Conservation (phyloP, 2,113 vertebrate genomes). For the Tricholaema leucomelas region DNA sequence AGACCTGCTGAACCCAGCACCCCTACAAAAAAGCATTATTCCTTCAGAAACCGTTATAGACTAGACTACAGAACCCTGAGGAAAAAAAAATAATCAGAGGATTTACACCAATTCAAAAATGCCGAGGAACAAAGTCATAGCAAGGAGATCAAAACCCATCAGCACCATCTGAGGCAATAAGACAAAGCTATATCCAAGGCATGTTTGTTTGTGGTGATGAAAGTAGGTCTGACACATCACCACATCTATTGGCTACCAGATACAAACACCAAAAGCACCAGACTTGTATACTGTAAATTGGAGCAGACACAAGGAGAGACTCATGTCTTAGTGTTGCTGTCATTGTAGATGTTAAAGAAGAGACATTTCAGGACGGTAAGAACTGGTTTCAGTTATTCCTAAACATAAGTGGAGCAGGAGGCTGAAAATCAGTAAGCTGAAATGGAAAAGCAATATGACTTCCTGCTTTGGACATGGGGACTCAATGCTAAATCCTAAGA, state of each 20-base stretch:
- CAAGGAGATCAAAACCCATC: neutral
- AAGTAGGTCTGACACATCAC: neutral
- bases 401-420: neutral
- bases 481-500: constrained; percentile 39
- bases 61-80: neutral
- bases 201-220: neutral
- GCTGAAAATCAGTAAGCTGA: neutral
- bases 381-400: neutral
- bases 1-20: neutral
- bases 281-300: neutral
- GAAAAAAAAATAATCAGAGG: neutral
- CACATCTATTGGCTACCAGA: neutral
- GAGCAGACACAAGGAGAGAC: neutral
- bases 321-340: neutral
- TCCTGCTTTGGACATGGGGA: constrained; percentile 35
- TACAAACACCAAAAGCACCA: neutral
- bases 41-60: neutral
- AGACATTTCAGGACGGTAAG: neutral
- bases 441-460: neutral
- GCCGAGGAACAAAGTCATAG: neutral
- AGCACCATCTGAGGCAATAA: neutral
- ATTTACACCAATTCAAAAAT: neutral
- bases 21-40: neutral
- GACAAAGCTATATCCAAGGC: neutral
- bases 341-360: neutral